phyloP scores from a whole-genome alignment of 2,888 invertebrate species.

The Druceiella hillmani region DNA sequence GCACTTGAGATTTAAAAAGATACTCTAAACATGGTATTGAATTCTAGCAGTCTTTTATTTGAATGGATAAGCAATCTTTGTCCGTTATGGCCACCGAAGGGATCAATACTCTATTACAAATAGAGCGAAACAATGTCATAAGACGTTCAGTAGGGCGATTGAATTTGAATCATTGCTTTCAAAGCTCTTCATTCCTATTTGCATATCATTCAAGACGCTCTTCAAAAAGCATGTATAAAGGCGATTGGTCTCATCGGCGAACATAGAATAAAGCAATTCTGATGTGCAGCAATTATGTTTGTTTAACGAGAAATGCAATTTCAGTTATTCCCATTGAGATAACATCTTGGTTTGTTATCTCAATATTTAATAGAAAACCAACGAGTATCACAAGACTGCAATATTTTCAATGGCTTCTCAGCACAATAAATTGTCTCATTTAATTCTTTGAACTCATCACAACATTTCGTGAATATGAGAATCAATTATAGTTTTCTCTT shows the following conservation, averaged over 20 bases:
- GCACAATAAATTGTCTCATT: constrained; percentile 6
- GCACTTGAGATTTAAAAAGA: constrained; percentile 18
- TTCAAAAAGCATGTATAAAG: constrained; percentile 3
- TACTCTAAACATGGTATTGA: constrained; percentile 19
- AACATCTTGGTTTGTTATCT: constrained; percentile 14
- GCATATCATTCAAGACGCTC: constrained; percentile 6
- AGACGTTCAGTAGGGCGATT: too few species aligned
- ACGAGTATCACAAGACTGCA: constrained; percentile 12
- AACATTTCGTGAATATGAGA: too few species aligned
- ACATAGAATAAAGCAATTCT: constrained; percentile 6
- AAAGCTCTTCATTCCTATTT: constrained; percentile 13
- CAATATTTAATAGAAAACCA: constrained; percentile 15
- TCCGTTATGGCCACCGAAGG: too few species aligned
- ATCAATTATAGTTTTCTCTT: too few species aligned
- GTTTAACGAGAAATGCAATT: constrained; percentile 14
- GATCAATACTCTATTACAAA: too few species aligned
- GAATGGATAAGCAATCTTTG: constrained; percentile 12
- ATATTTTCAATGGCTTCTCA: constrained; percentile 7
- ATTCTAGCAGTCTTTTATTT: constrained; percentile 17
- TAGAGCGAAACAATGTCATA: too few species aligned
- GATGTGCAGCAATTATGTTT: constrained; percentile 14
- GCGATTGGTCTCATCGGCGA: constrained; percentile 8
- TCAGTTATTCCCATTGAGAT: constrained; percentile 16
- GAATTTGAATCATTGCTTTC: constrained; percentile 12
- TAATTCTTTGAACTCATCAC: constrained; percentile 7